phyloP scores from a whole-genome alignment of 1,140 invertebrate species.

The Zaprionus nigranus region DNA sequence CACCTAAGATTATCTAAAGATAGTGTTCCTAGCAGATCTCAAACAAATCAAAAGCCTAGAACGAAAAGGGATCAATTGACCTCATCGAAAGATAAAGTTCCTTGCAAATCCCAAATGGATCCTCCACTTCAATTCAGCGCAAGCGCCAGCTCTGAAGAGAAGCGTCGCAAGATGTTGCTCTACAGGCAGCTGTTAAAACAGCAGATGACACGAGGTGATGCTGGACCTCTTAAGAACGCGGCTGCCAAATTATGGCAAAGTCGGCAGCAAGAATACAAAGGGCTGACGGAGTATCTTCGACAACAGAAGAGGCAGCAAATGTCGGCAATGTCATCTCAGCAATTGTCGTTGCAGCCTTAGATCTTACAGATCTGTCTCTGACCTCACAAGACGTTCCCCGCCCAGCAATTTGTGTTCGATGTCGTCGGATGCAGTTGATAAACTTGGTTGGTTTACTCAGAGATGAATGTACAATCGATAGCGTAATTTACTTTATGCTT shows the following conservation, averaged over 20 bases:
- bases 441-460: background rate
- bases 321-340: too few species aligned
- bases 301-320: background rate
- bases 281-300: background rate
- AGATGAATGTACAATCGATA: background rate
- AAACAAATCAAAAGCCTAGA: too few species aligned
- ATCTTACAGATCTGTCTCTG: too few species aligned
- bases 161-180: slow-evolving; percentile 61
- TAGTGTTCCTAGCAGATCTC: slow-evolving; percentile 18
- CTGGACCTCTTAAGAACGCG: slow-evolving; percentile 11
- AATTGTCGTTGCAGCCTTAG: too few species aligned
- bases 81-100: background rate
- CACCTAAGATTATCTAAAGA: background rate
- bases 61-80: too few species aligned
- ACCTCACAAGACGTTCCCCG: too few species aligned
- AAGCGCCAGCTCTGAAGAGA: slow-evolving; percentile 41
- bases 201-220: slow-evolving; percentile 33
- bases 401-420: background rate
- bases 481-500: background rate
- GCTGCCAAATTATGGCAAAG: background rate
- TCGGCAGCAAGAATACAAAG: slow-evolving; percentile 6
- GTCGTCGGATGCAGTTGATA: background rate
- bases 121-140: slow-evolving; percentile 54
- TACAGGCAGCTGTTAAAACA: slow-evolving; percentile 44
- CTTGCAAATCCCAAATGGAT: background rate